phyloP scores from a whole-genome alignment of 2,888 invertebrate species.

The Tenodera sinensis region DNA sequence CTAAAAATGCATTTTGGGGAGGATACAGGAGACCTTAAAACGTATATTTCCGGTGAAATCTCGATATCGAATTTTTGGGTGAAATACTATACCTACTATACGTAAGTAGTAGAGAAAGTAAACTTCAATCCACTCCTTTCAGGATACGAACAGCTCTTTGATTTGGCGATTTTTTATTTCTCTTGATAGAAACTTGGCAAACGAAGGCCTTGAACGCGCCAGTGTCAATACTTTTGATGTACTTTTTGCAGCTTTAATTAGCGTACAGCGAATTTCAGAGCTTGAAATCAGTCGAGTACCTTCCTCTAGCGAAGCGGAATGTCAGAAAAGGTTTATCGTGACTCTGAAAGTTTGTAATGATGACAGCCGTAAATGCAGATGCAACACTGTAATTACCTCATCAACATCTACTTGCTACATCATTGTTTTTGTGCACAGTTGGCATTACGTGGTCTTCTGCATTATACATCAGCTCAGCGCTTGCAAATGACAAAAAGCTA shows the following conservation, averaged over 20 bases:
- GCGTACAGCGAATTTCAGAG: neutral
- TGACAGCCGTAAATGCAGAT: neutral
- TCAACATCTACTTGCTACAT: neutral
- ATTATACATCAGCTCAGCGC: neutral
- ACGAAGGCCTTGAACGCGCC: neutral
- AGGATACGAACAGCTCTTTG: too few relatives aligned
- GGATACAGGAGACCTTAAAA: too few relatives aligned
- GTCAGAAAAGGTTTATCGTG: neutral
- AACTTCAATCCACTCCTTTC: too few relatives aligned
- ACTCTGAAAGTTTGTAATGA: neutral
- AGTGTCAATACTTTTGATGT: neutral
- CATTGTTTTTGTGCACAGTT: neutral
- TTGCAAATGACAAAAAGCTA: neutral
- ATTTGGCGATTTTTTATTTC: too few relatives aligned
- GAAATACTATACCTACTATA: too few relatives aligned
- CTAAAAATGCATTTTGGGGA: too few relatives aligned
- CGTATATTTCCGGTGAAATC: too few relatives aligned
- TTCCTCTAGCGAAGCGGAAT: neutral
- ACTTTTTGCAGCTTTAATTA: neutral
- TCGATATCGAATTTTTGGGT: too few relatives aligned
- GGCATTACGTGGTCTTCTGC: neutral
- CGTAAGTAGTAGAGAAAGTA: too few relatives aligned
- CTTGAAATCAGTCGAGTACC: neutral
- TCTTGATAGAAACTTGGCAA: too few relatives aligned
- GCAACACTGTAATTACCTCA: neutral